These are phyloP conservation scores for Amblyteles armatorius DNA, from an alignment of 2,888 invertebrate species.

Conservation along the genomic window DNA sequence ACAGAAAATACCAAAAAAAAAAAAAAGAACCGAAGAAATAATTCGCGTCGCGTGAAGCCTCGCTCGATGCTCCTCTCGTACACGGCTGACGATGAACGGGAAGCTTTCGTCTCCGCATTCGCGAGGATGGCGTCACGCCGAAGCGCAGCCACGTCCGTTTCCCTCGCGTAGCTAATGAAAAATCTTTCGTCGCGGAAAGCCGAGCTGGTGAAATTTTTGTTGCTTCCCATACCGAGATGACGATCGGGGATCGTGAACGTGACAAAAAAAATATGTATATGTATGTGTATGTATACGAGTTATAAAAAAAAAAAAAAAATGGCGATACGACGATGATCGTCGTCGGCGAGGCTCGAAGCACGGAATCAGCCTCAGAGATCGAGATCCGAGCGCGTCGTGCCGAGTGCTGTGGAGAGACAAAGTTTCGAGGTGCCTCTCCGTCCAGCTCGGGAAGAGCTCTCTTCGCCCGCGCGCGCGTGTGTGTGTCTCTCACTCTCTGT, in stretches of 20 bases:
- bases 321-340: slow-evolving; percentile 44
- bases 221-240: background rate
- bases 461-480: background rate
- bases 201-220: background rate
- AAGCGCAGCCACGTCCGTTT: slow-evolving; percentile 21
- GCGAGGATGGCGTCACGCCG: slow-evolving; percentile 40
- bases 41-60: slow-evolving; percentile 33
- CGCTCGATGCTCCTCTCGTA: background rate
- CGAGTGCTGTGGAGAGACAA: slow-evolving; percentile 46
- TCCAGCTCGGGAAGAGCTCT: background rate
- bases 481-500: background rate
- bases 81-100: slow-evolving; percentile 1
- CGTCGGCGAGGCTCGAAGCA: slow-evolving; percentile 31
- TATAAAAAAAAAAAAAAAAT: slow-evolving; percentile 4
- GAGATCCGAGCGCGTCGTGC: slow-evolving; percentile 44
- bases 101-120: slow-evolving; percentile 31
- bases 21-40: slow-evolving; percentile 7
- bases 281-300: background rate
- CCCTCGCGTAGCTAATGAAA: background rate
- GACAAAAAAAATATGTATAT: slow-evolving; percentile 5
- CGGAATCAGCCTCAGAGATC: background rate
- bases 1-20: background rate
- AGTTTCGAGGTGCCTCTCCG: slow-evolving; percentile 55
- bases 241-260: background rate
- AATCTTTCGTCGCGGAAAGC: background rate